Evolutionary conservation across 2,113 vertebrate species (phyloP), one percentile per base, ranked within the genome.

Genomic region (Empidonax alnorum): DNA sequence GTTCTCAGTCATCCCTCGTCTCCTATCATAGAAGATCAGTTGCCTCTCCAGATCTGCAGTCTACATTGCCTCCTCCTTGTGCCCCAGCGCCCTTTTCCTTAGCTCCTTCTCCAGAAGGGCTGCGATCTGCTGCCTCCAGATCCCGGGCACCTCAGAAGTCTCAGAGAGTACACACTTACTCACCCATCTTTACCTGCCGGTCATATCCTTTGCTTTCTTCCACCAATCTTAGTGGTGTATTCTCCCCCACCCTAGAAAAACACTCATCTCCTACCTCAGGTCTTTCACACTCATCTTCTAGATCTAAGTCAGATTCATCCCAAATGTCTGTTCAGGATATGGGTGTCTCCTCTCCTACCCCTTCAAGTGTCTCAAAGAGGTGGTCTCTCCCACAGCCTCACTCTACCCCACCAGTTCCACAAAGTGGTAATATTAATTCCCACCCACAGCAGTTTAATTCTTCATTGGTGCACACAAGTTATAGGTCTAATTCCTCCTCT

Each of bases 161-260:
- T 41, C 94, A 74, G 77, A 89, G 84, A 53, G 85, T 96, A 21
- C 65, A 84, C 55, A 93, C 84, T 18, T 90, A 89, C 53, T 96
- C 97, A 4, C 95, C 97, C 41, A 68, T 91, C 66, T 89, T 96
- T 31, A 97, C 97, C 59, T 96, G 96, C 61, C 91, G 20, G 27
- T 93, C 92, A 21, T 84, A 94, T 68, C 97, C 96, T 78, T 67
- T 97, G 42, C 96, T 95, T 82, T 71, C 89, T 76, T 90, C 95
- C 85, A 16, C 33, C 25, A 89, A 53, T 39, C 87, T 52, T 53
- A 91, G 75, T 58, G 50, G 77, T 4, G 7, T 28, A 3, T 33
- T 61, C 6, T 85, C 95, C 28, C 42, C 95, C 28, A 63, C 46
- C 12, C 27, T 42, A 74, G 97, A 97, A 84, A 97, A 95, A 58